phyloP scores from a whole-genome alignment of 2,888 invertebrate species.

The Ditylenchus weischeri region DNA sequence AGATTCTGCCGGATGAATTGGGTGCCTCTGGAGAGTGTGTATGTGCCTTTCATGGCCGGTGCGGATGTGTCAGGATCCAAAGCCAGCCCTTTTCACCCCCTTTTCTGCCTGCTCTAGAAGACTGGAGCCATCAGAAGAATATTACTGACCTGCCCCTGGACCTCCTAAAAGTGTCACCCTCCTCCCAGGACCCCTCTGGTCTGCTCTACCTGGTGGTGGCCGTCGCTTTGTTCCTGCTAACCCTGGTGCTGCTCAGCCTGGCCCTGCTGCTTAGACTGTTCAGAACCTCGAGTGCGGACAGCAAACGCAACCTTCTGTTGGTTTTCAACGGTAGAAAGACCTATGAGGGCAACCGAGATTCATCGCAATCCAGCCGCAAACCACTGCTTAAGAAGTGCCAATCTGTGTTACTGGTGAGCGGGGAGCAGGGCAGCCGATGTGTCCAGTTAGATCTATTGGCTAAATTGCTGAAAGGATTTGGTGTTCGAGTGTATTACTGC shows the following conservation, averaged over 20 bases:
- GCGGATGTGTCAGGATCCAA: constrained; percentile 2
- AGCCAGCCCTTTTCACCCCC: background rate
- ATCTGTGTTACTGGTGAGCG: background rate
- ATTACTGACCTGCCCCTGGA: too few relatives aligned
- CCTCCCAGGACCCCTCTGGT: too few relatives aligned
- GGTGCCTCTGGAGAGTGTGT: too few relatives aligned
- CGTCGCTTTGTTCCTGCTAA: constrained; percentile 10
- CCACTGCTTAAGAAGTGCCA: background rate
- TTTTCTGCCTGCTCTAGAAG: background rate
- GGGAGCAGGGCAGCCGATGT: background rate
- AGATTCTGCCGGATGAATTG: too few relatives aligned
- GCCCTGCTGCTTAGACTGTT: constrained; percentile 5
- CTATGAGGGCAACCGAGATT: background rate
- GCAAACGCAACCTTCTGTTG: constrained; percentile 10
- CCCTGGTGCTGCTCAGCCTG: constrained; percentile 6
- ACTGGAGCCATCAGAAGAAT: background rate
- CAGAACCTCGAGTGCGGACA: background rate
- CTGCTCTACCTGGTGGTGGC: background rate
- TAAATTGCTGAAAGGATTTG: background rate
- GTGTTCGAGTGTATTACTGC: constrained; percentile 20
- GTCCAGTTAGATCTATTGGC: background rate
- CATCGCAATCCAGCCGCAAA: background rate
- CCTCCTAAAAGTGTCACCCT: too few relatives aligned
- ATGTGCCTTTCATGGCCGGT: background rate
- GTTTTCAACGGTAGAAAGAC: background rate